Evolutionary conservation across 30 jellyfish, hydroid and myxozoan genomes (phyloP), one percentile per base, ranked within the genome.

Genomic region (Aurelia aurita complex sp. Pacific): DNA sequence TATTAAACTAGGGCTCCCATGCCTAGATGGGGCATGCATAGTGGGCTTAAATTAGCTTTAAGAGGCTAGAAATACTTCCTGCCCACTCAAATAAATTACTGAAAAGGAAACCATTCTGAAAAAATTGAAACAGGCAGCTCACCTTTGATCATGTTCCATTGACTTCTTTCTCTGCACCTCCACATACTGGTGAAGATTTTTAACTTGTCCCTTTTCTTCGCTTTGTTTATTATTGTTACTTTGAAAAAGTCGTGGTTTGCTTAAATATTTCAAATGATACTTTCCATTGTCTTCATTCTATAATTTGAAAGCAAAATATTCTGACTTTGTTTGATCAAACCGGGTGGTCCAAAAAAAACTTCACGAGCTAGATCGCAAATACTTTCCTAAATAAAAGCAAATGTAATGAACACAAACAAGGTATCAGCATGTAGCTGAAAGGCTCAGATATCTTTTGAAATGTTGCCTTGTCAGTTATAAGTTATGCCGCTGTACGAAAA

Each of bases 101-200:
- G 3, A 2, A 38, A 38, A 38, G 0, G 0, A 2, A 5, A 38
- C 5, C 5, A 38, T 38, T 38, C 3, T 2, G 5, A 46, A 46
- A 4, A 29, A 50, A 15, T 14, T 29, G 2, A 33, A 35, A 38
- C 17, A 18, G 63, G 4, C 18, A 63, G 11, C 14, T 46, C 38
- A 72, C 91, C 91, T 70, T 29, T 69, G 33, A 19, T 82, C 85
- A 7, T 68, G 64, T 5, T 82, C 91, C 57, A 43, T 19, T 59
- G 91, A 51, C 42, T 59, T 71, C 71, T 71, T 82, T 77, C 50
- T 82, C 50, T 82, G 86, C 50, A 82, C 43, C 46, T 82, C 91
- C 5, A 82, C 73, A 76, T 36, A 82, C 64, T 71, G 85, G 0
- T 19, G 83, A 10, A 82, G 43, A 8, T 84, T n/a, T 65, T 38